A percentile compares a stretch with the other conserved stretches of the same genome.
Evolutionary conservation across 1,140 invertebrate species (phyloP).

Genomic region (Bombus sylvicola): DNA sequence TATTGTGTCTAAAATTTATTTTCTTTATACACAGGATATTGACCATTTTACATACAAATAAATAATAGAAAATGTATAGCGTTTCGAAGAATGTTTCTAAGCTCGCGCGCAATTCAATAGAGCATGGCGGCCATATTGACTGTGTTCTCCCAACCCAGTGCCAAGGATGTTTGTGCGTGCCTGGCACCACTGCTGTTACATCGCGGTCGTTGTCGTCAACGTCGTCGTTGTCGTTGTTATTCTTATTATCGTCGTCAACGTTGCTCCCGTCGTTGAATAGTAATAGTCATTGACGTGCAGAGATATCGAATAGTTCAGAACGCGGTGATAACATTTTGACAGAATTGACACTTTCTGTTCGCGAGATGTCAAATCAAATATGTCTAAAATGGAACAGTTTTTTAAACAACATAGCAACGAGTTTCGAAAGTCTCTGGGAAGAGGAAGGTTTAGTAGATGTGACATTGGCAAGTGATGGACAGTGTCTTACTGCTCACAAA

Average conservation of each 20-base stretch:
- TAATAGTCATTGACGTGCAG: neutral
- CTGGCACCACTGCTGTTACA: constrained; percentile 61
- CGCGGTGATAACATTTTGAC: constrained; percentile 14
- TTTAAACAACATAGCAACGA: constrained; percentile 85
- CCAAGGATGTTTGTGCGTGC: constrained; percentile 67
- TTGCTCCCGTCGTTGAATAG: neutral
- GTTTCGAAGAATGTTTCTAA: constrained; percentile 41
- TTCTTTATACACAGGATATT: neutral
- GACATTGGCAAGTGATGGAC: constrained; percentile 87
- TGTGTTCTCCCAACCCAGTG: constrained; percentile 49
- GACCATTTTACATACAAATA: neutral
- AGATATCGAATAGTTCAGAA: neutral
- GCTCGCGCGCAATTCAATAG: constrained; percentile 37
- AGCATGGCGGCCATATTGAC: constrained; percentile 54
- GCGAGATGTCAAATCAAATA: constrained; percentile 83
- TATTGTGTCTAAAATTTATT: neutral
- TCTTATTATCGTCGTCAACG: constrained; percentile 5
- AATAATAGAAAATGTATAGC: neutral
- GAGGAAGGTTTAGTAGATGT: constrained; percentile 88
- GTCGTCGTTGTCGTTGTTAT: constrained; percentile 22
- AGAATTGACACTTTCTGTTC: neutral
- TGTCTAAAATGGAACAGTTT: constrained; percentile 88
- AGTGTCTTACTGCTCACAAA: constrained; percentile 88
- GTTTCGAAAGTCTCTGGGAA: constrained; percentile 86
- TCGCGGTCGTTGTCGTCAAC: constrained; percentile 49